Evolutionary conservation across 2,113 vertebrate genomes (phyloP), one percentile per base, ranked within the genome.

Genomic region (Takifugu flavidus): DNA sequence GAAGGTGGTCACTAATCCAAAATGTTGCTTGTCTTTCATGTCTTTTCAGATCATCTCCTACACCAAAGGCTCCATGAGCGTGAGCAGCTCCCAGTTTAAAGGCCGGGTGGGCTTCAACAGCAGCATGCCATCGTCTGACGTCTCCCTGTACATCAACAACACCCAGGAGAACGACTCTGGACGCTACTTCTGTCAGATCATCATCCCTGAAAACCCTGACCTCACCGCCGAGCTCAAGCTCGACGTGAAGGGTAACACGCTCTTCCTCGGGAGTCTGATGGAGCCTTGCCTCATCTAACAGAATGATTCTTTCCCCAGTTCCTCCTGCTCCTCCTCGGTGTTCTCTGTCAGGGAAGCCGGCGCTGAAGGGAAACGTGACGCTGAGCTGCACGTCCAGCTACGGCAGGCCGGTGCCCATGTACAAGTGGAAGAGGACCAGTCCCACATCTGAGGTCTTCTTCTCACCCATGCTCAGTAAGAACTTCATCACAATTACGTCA

Each of bases 281-380:
- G 20, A 46, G 45, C 45, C 15, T 46, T 4, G 15, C 6, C 45
- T 46, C 15, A 4, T 12, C 11, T 26, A 39, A 64, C 27, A 12
- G n/a, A 13, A 25, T 10, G 4, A 53, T 28, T 1, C 51, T 2
- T 26, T 14, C 44, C 29, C 1, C 85, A 98, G 96, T 98, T 54
- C 94, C 94, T 0, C 96, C 96, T 1, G 86, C 91, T 0, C 0
- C 79, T 13, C 95, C 95, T 0, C 62, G 79, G 59, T 98, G 96
- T 72, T 84, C 15, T 0, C 49, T 95, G 11, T 80, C 78, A 0
- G 94, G 93, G 3, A 85, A 31, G 49, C 86, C 94, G 0, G 25
- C 78, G 6, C 63, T 91, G 65, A 95, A 94, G 20, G 82, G 87
- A 53, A 96, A 97, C 0, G 83, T 96, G 55, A 96, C 94, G 14